Conservation (phyloP, 2,113 vertebrate genomes). For the Lathamus discolor region DNA sequence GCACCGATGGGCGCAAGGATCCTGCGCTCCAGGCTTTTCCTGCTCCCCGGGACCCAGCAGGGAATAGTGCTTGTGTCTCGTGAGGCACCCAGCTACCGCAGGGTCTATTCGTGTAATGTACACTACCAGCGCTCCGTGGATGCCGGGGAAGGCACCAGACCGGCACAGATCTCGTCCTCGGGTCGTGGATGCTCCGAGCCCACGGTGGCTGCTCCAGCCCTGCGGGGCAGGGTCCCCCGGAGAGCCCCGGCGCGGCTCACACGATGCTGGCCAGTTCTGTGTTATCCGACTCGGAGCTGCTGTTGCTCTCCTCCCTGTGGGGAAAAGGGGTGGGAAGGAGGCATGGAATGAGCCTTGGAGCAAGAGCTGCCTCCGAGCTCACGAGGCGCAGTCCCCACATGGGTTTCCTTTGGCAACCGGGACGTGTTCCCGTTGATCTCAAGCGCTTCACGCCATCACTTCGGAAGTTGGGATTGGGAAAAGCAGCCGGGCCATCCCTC, state of each 20-base stretch:
- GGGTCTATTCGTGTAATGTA: slow-evolving; percentile 9
- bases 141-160: background rate
- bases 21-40: background rate
- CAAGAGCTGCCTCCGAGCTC: background rate
- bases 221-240: background rate
- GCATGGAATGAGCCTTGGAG: rapidly evolving
- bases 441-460: background rate
- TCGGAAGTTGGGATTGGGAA: background rate
- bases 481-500: background rate
- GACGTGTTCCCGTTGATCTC: background rate
- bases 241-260: slow-evolving; percentile 7
- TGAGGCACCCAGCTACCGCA: background rate
- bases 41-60: background rate
- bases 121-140: background rate
- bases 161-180: background rate
- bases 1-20: background rate
- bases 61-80: background rate
- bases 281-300: slow-evolving; percentile 78
- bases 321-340: background rate
- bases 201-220: background rate
- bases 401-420: background rate
- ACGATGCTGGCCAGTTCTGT: slow-evolving; percentile 81
- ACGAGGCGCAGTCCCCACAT: rapidly evolving
- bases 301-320: slow-evolving; percentile 63
- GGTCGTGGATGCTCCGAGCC: background rate